These are phyloP conservation scores for Tigriopus californicus DNA, from an alignment of 2,888 invertebrate genomes.

Conservation along the genomic window DNA sequence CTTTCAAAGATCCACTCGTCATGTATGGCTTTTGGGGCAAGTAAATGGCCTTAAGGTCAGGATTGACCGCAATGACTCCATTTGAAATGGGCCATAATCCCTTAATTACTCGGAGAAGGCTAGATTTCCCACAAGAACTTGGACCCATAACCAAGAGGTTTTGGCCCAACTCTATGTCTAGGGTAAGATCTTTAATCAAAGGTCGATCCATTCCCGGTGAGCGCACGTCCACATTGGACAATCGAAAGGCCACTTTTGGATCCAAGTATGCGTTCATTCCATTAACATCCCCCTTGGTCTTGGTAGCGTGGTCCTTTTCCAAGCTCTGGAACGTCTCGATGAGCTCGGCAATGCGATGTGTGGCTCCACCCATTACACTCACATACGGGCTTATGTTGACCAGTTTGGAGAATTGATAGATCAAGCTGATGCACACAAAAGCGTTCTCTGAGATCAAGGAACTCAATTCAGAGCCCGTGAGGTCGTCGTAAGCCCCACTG, in stretches of 20 bases:
- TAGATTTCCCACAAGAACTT: conserved; percentile 38
- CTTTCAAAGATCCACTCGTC: conserved; percentile 1
- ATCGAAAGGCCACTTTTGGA: no score
- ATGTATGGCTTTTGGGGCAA: conserved; percentile 36
- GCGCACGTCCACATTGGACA: no score
- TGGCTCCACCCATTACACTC: conserved; percentile 34
- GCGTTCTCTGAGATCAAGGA: conserved; percentile 29
- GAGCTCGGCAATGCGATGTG: conserved; percentile 27
- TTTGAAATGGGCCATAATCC: conserved; percentile 32
- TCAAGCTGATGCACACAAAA: conserved; percentile 37
- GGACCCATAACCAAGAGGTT: conserved; percentile 36
- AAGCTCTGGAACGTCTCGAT: no score
- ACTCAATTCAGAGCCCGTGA: conserved; percentile 6
- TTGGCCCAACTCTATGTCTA: background rate
- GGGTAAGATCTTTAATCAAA: conserved; percentile 18
- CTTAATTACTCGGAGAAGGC: conserved; percentile 34
- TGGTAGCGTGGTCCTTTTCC: no score
- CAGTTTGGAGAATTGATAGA: conserved; percentile 35
- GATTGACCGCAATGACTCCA: no score
- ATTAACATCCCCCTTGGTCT: no score
- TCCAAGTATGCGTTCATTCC: no score
- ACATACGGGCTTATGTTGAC: conserved; percentile 30
- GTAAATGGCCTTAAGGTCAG: conserved; percentile 28
- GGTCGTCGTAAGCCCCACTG: conserved; percentile 30
- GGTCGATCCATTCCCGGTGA: background rate